Evolutionary conservation across 2,888 invertebrate genomes (phyloP).

Genomic region (Oscheius sp.): DNA sequence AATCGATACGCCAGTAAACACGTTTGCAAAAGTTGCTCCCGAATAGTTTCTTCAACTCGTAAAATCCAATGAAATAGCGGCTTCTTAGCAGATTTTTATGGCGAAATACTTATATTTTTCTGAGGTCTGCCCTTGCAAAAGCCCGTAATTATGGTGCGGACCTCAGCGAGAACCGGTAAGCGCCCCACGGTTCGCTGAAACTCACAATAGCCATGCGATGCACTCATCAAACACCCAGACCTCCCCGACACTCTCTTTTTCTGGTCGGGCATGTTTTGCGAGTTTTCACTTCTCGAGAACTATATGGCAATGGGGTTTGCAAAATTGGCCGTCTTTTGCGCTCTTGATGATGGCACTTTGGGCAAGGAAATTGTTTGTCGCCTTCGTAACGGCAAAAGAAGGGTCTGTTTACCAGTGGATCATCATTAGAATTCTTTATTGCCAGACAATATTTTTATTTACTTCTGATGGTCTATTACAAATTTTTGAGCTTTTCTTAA

Average conservation of each 20-base stretch:
- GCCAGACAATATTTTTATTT: background rate
- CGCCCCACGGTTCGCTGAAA: conserved; percentile 29
- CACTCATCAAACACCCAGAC: conserved; percentile 29
- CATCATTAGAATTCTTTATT: too few relatives aligned
- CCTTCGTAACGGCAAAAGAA: background rate
- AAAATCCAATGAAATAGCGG: background rate
- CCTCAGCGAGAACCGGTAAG: conserved; percentile 29
- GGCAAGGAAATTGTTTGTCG: conserved; percentile 19
- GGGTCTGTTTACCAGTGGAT: conserved; percentile 3
- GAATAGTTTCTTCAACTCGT: conserved; percentile 4
- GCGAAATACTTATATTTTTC: conserved; percentile 3
- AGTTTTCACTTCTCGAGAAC: conserved; percentile 4
- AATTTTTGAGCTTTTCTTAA: background rate
- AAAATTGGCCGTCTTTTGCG: background rate
- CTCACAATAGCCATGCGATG: conserved; percentile 30
- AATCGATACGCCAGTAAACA: conserved; percentile 28
- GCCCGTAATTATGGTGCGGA: conserved; percentile 32
- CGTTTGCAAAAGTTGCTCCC: conserved; percentile 10
- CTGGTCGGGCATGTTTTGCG: background rate
- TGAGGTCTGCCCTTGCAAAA: conserved; percentile 23
- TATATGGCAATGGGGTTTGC: background rate
- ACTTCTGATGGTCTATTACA: background rate
- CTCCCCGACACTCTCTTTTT: conserved; percentile 17
- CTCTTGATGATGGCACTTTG: conserved; percentile 17
- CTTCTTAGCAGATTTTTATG: background rate